Base-by-base conservation (phyloP, 2,888 invertebrate species). In the Lasius platythorax region DNA sequence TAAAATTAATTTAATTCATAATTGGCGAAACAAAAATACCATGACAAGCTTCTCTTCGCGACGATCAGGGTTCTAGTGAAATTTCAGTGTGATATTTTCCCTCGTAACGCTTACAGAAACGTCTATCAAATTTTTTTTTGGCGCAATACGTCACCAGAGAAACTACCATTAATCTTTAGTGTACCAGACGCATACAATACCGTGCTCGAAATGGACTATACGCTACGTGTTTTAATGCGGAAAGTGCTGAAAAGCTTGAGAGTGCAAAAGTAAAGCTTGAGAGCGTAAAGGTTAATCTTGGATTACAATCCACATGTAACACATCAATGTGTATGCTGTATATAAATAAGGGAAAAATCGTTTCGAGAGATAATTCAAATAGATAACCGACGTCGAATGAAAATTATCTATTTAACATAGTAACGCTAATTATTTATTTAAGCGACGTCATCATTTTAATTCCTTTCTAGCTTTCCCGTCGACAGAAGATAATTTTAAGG, bases 201-300 rank as follows among this genome's bases (percentile, higher is more conserved):
- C 15, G n/a, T 58, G 6, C 11, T 33, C 33, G 6, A 79, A 79
- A 23, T 73, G 33, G 46, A 46, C 18, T n/a, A 33, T 4, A 43
- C 2, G 23, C 15, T n/a, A 23, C 50, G 23, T 46, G 4, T 58
- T 58, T 56, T n/a, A 33, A 15, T 43, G 23, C 37, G 18, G 61
- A 53, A 53, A 37, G 28, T n/a, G 28, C 18, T 33, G 40, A 40
- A 67, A 28, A n/a, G 18, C 67, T 61, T 50, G 53, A 56, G n/a
- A 40, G n/a, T 23, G 53, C 28, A 68, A 78, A 18, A 28, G 15
- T 70, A 67, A 40, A n/a, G 18, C 67, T 61, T 37, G 53, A 56
- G n/a, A 40, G 28, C 37, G 40, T n/a, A 68, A 78, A 18, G 37
- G n/a, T 70, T 72, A 79, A 72, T 79, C 70, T 72, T 50, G 46